A percentile compares a stretch with the other conserved stretches of the same genome.
These are phyloP conservation scores for Sapayoa aenigma DNA, from an alignment of 2,113 vertebrate genomes.

Conservation along the genomic window DNA sequence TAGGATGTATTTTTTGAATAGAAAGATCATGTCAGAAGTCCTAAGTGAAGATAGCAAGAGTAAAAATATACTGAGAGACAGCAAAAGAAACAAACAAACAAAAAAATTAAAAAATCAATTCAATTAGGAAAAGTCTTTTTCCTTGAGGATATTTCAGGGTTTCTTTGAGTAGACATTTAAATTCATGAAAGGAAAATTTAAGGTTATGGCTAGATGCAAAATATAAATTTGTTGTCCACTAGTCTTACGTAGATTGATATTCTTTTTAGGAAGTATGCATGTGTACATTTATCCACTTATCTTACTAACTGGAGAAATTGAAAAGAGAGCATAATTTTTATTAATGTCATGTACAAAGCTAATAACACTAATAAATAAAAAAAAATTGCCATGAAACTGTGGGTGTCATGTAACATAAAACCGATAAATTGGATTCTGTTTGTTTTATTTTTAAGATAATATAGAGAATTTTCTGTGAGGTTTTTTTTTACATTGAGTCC, in stretches of 20 bases:
- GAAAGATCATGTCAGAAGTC: not conserved
- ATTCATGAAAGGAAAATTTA: not conserved
- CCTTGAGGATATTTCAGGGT: accelerated
- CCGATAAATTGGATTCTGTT: not conserved
- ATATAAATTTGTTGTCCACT: not conserved
- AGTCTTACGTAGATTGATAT: not conserved
- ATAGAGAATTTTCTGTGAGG: not conserved
- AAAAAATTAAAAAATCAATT: not conserved
- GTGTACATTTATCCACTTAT: accelerated
- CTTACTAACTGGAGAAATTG: not conserved
- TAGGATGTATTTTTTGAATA: accelerated
- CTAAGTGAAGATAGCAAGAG: not conserved
- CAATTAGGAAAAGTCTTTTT: not conserved
- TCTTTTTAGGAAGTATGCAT: not conserved
- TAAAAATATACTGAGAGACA: not conserved
- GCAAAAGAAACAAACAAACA: not conserved
- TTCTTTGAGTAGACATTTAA: not conserved
- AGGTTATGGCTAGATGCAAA: not conserved
- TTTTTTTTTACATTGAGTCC: not conserved
- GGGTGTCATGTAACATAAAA: not conserved
- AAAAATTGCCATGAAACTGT: not conserved
- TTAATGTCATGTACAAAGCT: not conserved
- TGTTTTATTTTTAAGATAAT: not conserved
- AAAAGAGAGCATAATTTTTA: not conserved
- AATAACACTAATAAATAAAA: not conserved